Base-by-base conservation (phyloP, 1,140 invertebrate species). In the Portunus trituberculatus region DNA sequence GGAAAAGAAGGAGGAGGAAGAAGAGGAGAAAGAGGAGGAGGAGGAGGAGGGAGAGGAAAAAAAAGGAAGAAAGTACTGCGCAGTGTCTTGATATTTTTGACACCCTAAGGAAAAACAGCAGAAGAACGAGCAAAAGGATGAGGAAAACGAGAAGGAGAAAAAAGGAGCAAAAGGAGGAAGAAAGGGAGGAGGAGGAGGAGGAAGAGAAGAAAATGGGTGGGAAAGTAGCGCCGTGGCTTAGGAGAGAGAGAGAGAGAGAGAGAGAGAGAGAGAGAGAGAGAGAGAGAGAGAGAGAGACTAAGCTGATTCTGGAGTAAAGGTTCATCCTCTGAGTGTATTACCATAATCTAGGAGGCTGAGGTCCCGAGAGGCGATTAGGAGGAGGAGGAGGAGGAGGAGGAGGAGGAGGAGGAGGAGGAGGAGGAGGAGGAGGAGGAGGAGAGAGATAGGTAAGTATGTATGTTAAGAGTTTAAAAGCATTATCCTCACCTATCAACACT, bases 331-430 rank as follows among this genome's bases (percentile, higher is more conserved):
- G 67, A 76, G 67, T 76, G 67, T 76, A 76, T 76, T n/a, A 76
- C 67, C 67, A n/a, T 76, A 76, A 76, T 76, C 67, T n/a, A 25
- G 67, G 67, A 76, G 67, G 67, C 67, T 76, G 25, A 76, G 67
- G 67, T 76, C 25, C 67, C 20, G 16, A n/a, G 67, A 76, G 12
- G 67, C 67, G 67, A 76, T 76, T 76, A 76, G 20, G 52, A 76
- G 67, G 67, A 16, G 67, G 67, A 76, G 67, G 67, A 76, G 67
- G 67, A 76, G 67, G n/a, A 76, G 67, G 67, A 76, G 67, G 67
- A 16, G 67, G 67, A 76, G n/a, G 67, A 76, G 20, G n/a, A n/a
- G 67, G 20, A 76, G 67, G n/a, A 76, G 67, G 67, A 76, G 59
- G 59, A 76, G 59, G 59, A 76, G 59, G 59, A 25, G 59, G 59